Evolutionary conservation across 1,140 invertebrate species (phyloP).

Genomic region (Eupristina koningsbergeri): DNA sequence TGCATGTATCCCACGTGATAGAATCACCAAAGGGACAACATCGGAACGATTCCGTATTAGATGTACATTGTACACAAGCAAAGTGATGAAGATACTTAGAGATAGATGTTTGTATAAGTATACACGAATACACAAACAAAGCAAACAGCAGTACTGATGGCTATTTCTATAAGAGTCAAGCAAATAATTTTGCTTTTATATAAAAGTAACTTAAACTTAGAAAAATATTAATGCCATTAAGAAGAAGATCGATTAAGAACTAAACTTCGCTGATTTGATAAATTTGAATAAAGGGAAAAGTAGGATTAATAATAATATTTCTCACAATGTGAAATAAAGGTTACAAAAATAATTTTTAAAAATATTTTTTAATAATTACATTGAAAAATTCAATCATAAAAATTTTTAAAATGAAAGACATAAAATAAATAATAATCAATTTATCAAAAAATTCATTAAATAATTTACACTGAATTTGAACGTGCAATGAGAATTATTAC

Average conservation of each 20-base stretch:
- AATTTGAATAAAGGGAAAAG: too few species aligned
- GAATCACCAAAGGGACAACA: background rate
- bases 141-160: background rate
- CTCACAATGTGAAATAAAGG: too few species aligned
- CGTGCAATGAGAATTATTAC: background rate
- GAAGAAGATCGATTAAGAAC: too few species aligned
- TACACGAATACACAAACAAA: background rate
- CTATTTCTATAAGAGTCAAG: background rate
- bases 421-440: background rate
- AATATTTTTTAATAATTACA: too few species aligned
- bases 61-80: background rate
- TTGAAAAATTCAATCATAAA: too few species aligned
- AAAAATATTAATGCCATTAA: too few species aligned
- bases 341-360: too few species aligned
- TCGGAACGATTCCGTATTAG: background rate
- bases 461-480: too few species aligned
- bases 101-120: background rate
- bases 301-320: too few species aligned
- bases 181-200: background rate
- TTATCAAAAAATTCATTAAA: background rate
- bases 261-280: too few species aligned
- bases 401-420: too few species aligned
- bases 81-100: background rate
- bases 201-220: too few species aligned
- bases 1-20: background rate